Base-by-base conservation (phyloP, 1,140 invertebrate genomes). In the Heliconius congener region DNA sequence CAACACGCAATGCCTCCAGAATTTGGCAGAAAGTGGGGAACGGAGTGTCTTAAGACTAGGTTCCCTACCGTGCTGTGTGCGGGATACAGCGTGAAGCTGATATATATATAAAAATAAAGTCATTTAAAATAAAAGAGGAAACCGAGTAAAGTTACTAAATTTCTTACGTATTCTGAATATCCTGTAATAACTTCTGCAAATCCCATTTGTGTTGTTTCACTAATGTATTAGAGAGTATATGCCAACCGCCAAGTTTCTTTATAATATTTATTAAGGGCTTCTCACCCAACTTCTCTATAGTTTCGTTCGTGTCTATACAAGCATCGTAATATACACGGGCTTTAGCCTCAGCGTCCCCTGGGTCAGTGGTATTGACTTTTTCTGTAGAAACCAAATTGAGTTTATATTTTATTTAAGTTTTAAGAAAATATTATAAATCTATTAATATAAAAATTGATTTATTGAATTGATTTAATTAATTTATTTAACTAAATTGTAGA, bases 301-400 rank as follows among this genome's bases (percentile, higher is more conserved):
- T 99, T 87, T 98, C 98, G 85, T 99, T 99, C 1, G 96, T 95
- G 91, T 99, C 99, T 95, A 99, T 96, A 89, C 99, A 99, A 0
- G 99, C 99, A 79, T 97, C 95, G 92, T 99, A 99, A 93, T 99
- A 99, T 3, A 97, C 93, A 86, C 98, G 97, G 0, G 98, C 98
- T 94, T 99, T 99, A 70, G 95, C 95, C 89, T 99, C 98, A 0
- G 98, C 97, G 83, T 97, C 86, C 3, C 79, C 74, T 50, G 82
- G 75, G 60, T 92, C 81, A 11, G 81, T 84, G 9, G 82, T 77
- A 76, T 90, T 92, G 66, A 95, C 87, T 83, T 91, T 91, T 82
- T 92, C 90, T 94, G 85, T 5, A 89, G 66, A 55, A 71, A 34
- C 30, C 34, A 37, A 34, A 71, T 71, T 30, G 18, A 52, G 50